phyloP scores from a whole-genome alignment of 2,113 vertebrate genomes.

The Grammomys surdaster region DNA sequence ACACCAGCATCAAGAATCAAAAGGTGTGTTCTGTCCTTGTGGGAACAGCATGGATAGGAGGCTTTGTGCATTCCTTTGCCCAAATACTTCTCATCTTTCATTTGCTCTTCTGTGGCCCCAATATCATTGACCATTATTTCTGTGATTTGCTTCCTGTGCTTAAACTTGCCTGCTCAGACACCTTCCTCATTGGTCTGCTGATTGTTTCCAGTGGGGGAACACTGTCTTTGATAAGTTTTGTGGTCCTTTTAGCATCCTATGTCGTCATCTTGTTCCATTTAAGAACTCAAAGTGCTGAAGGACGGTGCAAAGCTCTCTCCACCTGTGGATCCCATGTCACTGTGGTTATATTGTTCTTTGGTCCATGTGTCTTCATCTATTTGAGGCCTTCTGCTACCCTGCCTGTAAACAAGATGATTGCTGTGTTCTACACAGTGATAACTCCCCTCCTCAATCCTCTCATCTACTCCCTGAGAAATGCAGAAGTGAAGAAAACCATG shows the following conservation, averaged over 20 bases:
- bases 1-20: not conserved
- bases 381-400: constrained; percentile 45
- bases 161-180: constrained; percentile 28
- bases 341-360: constrained; percentile 68
- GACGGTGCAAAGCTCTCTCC: constrained; percentile 62
- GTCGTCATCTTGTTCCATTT: constrained; percentile 65
- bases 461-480: constrained; percentile 78
- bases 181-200: constrained; percentile 25
- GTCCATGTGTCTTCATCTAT: not conserved
- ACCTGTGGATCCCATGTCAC: constrained; percentile 71
- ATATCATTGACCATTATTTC: not conserved
- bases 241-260: constrained; percentile 53
- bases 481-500: constrained; percentile 72
- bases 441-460: constrained; percentile 72
- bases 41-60: not conserved
- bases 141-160: constrained; percentile 23
- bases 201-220: constrained; percentile 57
- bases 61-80: not conserved
- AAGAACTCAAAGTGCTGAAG: constrained; percentile 41
- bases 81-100: not conserved
- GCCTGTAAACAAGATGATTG: constrained; percentile 49
- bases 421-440: not conserved
- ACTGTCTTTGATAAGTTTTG: constrained; percentile 57
- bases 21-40: not conserved
- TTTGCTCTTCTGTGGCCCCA: constrained; percentile 1